Conservation (phyloP, 2,888 invertebrate species). For the Calameuta pallipes region DNA sequence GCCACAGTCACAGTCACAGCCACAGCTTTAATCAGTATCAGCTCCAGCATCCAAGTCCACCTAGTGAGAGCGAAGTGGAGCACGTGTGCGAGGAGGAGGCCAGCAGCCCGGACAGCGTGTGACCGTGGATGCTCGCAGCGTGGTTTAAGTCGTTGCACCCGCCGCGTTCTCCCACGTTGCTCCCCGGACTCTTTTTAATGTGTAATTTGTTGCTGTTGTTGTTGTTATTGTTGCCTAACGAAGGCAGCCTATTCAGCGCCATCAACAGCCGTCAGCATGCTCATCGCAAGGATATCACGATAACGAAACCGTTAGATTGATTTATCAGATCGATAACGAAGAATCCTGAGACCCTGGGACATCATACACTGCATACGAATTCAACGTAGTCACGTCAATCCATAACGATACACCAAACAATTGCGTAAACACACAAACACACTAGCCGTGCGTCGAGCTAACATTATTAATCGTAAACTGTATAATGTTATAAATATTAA, state of each 20-base stretch:
- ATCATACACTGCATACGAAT: neutral
- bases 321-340: neutral
- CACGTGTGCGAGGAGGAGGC: slow-evolving; percentile 39
- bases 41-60: slow-evolving; percentile 51
- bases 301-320: neutral
- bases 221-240: slow-evolving; percentile 35
- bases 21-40: slow-evolving; percentile 38
- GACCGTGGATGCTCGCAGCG: slow-evolving; percentile 42
- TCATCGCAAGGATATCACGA: slow-evolving; percentile 13
- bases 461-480: slow-evolving; percentile 15
- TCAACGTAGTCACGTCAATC: neutral
- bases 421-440: neutral
- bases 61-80: slow-evolving; percentile 47
- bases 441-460: slow-evolving; percentile 16
- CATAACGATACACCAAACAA: neutral
- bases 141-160: slow-evolving; percentile 24
- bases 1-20: slow-evolving; percentile 34
- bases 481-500: slow-evolving; percentile 21
- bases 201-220: slow-evolving; percentile 37
- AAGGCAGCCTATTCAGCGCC: slow-evolving; percentile 36
- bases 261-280: slow-evolving; percentile 29
- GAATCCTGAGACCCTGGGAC: neutral
- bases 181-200: slow-evolving; percentile 29
- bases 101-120: slow-evolving; percentile 58
- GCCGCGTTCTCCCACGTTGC: slow-evolving; percentile 24